These are phyloP conservation scores for Gnathonemus echidnorhynchus DNA, from an alignment of 2,113 vertebrate genomes.

Conservation along the genomic window DNA sequence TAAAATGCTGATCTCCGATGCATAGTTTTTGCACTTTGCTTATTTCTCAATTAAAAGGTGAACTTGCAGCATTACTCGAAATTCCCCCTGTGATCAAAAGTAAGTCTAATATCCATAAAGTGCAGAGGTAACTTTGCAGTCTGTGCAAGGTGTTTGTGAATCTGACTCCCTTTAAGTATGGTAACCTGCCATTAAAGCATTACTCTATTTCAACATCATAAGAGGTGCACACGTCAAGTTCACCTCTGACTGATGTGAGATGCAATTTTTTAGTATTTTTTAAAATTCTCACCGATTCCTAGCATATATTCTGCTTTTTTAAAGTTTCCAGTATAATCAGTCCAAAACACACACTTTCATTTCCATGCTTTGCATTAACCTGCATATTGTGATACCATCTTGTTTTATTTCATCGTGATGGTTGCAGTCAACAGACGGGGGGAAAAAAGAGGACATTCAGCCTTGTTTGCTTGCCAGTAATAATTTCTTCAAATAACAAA, in stretches of 20 bases:
- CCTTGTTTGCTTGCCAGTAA: neutral
- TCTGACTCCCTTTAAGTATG: neutral
- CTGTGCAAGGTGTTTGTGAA: neutral
- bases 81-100: neutral
- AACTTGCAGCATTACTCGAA: neutral
- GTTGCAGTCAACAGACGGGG: neutral
- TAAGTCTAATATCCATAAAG: neutral
- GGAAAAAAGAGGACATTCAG: neutral
- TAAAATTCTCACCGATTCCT: neutral
- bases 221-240: neutral
- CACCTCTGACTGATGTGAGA: neutral
- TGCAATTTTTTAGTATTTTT: neutral
- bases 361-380: neutral
- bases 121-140: neutral
- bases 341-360: neutral
- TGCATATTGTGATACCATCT: neutral
- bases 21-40: neutral
- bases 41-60: neutral
- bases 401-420: too few species aligned
- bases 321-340: neutral
- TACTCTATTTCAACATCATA: neutral
- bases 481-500: neutral
- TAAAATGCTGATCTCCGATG: neutral
- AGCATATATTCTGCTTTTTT: neutral
- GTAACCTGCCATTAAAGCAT: neutral